phyloP scores from a whole-genome alignment of 53 echinoderm and acorn worm species.

The Apostichopus leukothele region DNA sequence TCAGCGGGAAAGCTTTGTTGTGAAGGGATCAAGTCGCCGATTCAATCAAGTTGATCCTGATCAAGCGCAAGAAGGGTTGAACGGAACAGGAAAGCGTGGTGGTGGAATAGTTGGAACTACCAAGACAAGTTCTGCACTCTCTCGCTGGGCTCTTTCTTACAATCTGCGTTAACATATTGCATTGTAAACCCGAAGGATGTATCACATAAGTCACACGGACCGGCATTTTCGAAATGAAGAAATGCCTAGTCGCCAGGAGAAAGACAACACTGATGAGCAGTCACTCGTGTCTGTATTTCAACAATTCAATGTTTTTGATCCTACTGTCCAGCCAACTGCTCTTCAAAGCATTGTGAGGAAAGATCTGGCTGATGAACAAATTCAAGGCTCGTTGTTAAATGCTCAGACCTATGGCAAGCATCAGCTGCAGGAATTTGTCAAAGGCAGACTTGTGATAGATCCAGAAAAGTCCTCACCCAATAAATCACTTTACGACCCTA shows the following conservation, averaged over 20 bases:
- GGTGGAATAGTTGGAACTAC: slow-evolving; percentile 53
- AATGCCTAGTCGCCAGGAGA: neutral
- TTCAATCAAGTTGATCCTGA: slow-evolving; percentile 58
- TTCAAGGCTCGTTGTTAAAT: neutral
- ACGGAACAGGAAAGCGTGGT: no score
- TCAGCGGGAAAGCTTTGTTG: slow-evolving; percentile 56
- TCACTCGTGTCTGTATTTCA: slow-evolving; percentile 17
- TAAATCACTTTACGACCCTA: neutral
- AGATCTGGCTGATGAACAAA: neutral
- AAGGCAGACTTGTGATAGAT: no score
- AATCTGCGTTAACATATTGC: neutral
- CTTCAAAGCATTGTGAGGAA: neutral
- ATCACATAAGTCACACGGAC: neutral
- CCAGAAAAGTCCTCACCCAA: no score
- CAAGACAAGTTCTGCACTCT: slow-evolving; percentile 47
- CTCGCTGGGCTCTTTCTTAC: slow-evolving; percentile 62
- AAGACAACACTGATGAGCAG: slow-evolving; percentile 22
- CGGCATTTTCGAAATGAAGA: slow-evolving; percentile 12
- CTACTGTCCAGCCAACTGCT: neutral
- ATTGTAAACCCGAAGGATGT: no score
- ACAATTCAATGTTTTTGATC: neutral
- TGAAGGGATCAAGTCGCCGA: neutral
- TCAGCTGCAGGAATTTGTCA: no score
- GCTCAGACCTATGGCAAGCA: no score
- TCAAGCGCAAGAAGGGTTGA: no score